These are phyloP conservation scores for Empidonax traillii DNA, from an alignment of 2,113 vertebrate genomes.

Conservation along the genomic window DNA sequence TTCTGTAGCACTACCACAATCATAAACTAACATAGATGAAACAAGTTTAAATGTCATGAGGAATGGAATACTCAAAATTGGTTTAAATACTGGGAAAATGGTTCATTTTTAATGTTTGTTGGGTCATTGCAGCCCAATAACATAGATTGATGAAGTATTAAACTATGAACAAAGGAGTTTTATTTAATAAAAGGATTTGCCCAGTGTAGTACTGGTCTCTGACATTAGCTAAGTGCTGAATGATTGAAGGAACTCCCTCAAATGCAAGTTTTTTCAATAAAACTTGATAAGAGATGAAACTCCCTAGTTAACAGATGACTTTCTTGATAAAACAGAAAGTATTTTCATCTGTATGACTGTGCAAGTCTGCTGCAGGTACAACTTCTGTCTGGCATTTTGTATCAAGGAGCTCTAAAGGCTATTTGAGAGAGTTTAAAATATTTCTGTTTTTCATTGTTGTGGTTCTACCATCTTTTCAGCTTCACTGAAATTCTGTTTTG, in stretches of 20 bases:
- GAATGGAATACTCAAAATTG: not conserved
- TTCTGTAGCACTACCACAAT: not conserved
- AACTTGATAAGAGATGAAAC: not conserved
- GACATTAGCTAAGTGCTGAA: not conserved
- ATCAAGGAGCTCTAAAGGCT: not conserved
- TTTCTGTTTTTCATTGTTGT: not conserved
- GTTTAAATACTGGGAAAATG: not conserved
- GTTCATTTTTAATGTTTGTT: not conserved
- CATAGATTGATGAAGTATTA: not conserved
- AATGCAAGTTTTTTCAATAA: not conserved
- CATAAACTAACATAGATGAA: not conserved
- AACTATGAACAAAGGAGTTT: not conserved
- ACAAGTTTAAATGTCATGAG: not conserved
- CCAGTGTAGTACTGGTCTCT: not conserved
- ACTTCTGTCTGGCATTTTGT: not conserved
- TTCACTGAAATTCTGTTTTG: not conserved
- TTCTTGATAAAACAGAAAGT: not conserved
- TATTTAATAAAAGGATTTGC: not conserved
- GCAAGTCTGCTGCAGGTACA: not conserved
- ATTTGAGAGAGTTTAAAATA: not conserved
- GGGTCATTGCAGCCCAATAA: not conserved
- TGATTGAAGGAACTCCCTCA: not conserved
- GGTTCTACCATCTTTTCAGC: not conserved
- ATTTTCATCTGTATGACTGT: not conserved
- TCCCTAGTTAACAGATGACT: not conserved